Evolutionary conservation across 2,888 invertebrate genomes (phyloP), one percentile per base, ranked within the genome.

Genomic region (Tricholauxania praeusta): DNA sequence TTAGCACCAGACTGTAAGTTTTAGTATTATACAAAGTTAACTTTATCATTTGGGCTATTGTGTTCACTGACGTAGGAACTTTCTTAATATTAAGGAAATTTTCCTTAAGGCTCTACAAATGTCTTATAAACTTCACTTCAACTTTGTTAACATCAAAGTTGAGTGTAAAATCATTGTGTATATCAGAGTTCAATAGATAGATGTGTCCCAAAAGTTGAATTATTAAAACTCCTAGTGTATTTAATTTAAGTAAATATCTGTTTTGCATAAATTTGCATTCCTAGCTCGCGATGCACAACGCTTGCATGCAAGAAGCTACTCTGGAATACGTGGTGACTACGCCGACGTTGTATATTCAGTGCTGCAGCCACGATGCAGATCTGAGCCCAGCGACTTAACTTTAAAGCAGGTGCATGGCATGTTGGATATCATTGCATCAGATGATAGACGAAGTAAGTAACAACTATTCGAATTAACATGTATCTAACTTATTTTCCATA

Each of bases 341-440:
- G 94, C 95, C 0, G 93, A 93, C 77, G 91, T 93, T 22, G 93
- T 94, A 0, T 94, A 91, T 84, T 90, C 89, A 81, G 91, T 96
- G 5, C 86, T 97, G 76, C 91, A 90, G 76, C 89, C 89, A 53
- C 89, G 91, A 75, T 84, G 90, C 32, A 81, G 79, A 60, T 83
- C 79, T 77, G 83, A 71, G 76, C 79, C 86, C 12, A 89, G 90
- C 67, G 85, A 84, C 47, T 84, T 95, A 60, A 92, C 91, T 0
- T 87, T 97, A 48, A 89, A 90, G 28, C 90, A 94, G 73, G 89
- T 97, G 1, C 96, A 97, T 83, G 84, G 88, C 1, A 89, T 91
- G 81, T 89, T 98, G 12, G 94, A 97, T 83, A 90, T 89, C 67
- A 92, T 97, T 72, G 93, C 96, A 0, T 86, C 88, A 19, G 91